phyloP scores from a whole-genome alignment of 2,888 invertebrate genomes.

The Drosophila kuntzei region DNA sequence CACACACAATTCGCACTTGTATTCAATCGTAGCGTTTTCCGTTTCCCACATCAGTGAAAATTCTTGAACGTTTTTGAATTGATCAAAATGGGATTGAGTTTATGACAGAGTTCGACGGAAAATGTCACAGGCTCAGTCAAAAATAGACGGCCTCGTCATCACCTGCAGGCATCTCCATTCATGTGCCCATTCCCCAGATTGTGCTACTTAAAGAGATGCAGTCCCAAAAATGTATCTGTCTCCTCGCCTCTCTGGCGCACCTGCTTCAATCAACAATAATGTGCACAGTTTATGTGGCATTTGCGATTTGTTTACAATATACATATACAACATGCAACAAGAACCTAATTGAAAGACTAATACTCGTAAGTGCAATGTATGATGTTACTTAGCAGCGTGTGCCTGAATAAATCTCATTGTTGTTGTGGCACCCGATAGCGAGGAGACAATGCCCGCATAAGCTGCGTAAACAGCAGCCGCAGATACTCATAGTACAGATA shows the following conservation, averaged over 20 bases:
- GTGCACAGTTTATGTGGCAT: conserved; percentile 15
- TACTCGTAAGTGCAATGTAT: conserved; percentile 16
- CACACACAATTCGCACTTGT: conserved; percentile 6
- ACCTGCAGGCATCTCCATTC: conserved; percentile 27
- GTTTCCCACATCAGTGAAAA: neutral
- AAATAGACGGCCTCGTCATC: conserved; percentile 39
- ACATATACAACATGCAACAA: conserved; percentile 26
- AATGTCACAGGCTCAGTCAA: conserved; percentile 41
- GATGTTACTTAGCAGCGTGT: conserved; percentile 13
- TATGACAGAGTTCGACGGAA: conserved; percentile 13
- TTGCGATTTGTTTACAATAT: conserved; percentile 38
- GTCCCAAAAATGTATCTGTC: conserved; percentile 2
- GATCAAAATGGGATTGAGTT: neutral
- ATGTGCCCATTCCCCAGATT: conserved; percentile 38
- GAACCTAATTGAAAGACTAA: conserved; percentile 41
- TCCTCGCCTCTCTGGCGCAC: conserved; percentile 16
- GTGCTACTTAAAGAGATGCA: conserved; percentile 38
- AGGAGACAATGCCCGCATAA: conserved; percentile 38
- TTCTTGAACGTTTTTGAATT: conserved; percentile 2
- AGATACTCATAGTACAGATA: conserved; percentile 19
- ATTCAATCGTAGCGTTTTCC: conserved; percentile 16
- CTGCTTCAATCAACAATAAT: conserved; percentile 27
- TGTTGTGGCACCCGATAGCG: conserved; percentile 14
- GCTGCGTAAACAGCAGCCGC: conserved; percentile 29
- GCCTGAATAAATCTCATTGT: conserved; percentile 63